Conservation (phyloP, 2,888 invertebrate genomes). For the Muscina levida region DNA sequence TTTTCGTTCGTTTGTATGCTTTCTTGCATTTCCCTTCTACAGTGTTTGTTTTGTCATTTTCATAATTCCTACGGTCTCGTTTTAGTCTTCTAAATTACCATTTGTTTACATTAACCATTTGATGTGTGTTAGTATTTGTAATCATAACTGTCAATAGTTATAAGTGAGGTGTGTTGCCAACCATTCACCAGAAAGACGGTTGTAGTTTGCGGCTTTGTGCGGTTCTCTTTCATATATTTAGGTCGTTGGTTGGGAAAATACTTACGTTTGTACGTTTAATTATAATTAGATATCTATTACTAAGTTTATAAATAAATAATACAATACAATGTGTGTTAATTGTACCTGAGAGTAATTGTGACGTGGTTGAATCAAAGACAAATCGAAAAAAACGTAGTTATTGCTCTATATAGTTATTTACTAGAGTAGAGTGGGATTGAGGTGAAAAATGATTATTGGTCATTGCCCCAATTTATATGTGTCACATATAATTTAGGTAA, state of each 20-base stretch:
- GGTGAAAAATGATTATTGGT: no score
- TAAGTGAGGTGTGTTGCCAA: slow-evolving; percentile 51
- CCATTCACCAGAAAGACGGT: neutral
- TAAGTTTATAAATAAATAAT: slow-evolving; percentile 47
- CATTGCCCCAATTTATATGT: no score
- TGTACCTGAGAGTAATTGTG: slow-evolving; percentile 25
- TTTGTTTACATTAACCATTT: slow-evolving; percentile 56
- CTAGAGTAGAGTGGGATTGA: no score
- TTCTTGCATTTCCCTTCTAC: slow-evolving; percentile 27
- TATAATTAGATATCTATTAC: slow-evolving; percentile 30
- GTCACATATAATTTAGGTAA: no score
- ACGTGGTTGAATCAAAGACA: neutral
- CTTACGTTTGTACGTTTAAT: no score
- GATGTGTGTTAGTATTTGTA: neutral
- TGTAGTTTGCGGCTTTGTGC: neutral
- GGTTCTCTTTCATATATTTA: neutral
- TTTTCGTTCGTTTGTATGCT: neutral
- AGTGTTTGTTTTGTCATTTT: neutral
- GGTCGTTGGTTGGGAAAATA: neutral
- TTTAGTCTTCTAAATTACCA: neutral
- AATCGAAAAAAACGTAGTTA: neutral
- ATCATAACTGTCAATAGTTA: slow-evolving; percentile 53
- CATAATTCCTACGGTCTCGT: no score
- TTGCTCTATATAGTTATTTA: neutral
- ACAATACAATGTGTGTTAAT: slow-evolving; percentile 43